Percentiles rank a stretch among this genome's conserved stretches.
Conservation (phyloP, 2,888 invertebrate genomes). For the Pseudococcus jackbeardsleyi region DNA sequence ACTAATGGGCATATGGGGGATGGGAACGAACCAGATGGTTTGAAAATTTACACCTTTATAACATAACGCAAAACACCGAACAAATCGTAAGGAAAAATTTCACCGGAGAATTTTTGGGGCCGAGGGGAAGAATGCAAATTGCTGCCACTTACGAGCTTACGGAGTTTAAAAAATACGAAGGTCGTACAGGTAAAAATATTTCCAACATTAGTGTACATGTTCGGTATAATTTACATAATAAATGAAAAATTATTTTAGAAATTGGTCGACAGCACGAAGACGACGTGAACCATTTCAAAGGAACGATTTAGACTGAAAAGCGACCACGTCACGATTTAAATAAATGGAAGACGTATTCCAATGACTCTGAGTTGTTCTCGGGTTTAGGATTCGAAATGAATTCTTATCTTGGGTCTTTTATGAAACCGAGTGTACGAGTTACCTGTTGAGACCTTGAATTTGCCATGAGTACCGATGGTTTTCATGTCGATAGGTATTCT, state of each 20-base stretch:
- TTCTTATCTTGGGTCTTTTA: neutral
- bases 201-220: neutral
- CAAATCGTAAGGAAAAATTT: neutral
- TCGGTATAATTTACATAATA: slow-evolving; percentile 31
- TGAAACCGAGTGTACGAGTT: neutral
- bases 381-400: slow-evolving; percentile 4
- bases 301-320: neutral
- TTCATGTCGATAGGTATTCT: neutral
- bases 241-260: slow-evolving; percentile 46
- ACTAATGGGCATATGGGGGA: slow-evolving; percentile 18
- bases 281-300: slow-evolving; percentile 41
- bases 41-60: slow-evolving; percentile 15
- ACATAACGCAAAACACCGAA: neutral
- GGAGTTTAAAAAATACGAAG: neutral
- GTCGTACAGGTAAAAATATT: slow-evolving; percentile 18
- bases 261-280: neutral
- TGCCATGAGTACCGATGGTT: neutral
- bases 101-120: neutral
- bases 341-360: slow-evolving; percentile 1
- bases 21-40: slow-evolving; percentile 20
- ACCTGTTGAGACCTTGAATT: slow-evolving; percentile 3
- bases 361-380: neutral
- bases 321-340: slow-evolving; percentile 24
- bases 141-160: neutral
- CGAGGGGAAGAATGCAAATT: neutral